Conservation (phyloP, 2,888 invertebrate genomes). For the Drosophila anomalata region DNA sequence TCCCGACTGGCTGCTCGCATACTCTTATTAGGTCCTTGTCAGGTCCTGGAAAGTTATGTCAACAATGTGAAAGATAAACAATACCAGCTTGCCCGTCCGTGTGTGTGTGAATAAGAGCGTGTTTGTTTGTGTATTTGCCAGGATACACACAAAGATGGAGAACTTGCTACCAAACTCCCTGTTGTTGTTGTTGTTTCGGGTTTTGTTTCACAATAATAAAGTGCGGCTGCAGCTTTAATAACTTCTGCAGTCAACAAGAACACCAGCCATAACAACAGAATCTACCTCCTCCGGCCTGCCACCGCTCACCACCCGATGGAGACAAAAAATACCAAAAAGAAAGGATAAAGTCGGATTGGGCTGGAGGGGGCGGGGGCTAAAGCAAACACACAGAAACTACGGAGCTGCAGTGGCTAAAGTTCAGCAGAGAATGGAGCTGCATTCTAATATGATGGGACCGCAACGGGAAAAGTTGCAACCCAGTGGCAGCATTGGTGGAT, state of each 20-base stretch:
- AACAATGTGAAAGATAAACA: slow-evolving; percentile 73
- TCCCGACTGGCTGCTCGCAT: slow-evolving; percentile 2
- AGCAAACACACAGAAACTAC: slow-evolving; percentile 40
- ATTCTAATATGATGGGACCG: slow-evolving; percentile 55
- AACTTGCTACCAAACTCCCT: slow-evolving; percentile 45
- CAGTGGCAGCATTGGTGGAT: slow-evolving; percentile 20
- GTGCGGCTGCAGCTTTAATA: slow-evolving; percentile 74
- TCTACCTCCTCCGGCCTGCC: slow-evolving; percentile 18
- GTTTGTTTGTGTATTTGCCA: slow-evolving; percentile 7
- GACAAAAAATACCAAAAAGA: slow-evolving; percentile 38
- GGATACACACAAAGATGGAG: slow-evolving; percentile 40
- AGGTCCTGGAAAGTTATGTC: slow-evolving; percentile 38
- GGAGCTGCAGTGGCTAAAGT: slow-evolving; percentile 40
- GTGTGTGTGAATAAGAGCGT: slow-evolving; percentile 4
- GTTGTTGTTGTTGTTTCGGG: slow-evolving; percentile 37
- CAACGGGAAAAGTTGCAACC: slow-evolving; percentile 46
- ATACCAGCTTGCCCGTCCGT: slow-evolving; percentile 20
- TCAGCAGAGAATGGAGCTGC: slow-evolving; percentile 48
- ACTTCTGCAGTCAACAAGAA: slow-evolving; percentile 54
- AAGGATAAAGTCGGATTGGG: neutral
- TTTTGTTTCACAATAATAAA: slow-evolving; percentile 73
- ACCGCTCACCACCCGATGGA: slow-evolving; percentile 34
- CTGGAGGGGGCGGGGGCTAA: neutral
- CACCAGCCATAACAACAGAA: slow-evolving; percentile 52
- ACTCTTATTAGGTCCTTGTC: neutral